phyloP scores from a whole-genome alignment of 2,797 vertebrate species.

The Dromococcyx pavoninus region DNA sequence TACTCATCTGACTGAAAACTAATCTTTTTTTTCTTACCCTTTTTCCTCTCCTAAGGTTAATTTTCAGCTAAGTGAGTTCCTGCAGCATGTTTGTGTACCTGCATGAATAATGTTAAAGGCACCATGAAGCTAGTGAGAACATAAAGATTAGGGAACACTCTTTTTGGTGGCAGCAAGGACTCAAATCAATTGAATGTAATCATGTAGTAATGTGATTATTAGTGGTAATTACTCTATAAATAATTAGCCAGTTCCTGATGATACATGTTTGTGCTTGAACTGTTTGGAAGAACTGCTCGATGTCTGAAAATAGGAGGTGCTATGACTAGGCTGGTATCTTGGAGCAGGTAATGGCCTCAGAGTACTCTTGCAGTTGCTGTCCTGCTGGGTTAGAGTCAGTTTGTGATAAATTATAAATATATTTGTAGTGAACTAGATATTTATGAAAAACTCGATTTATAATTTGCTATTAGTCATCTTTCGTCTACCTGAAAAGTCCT shows the following conservation, averaged over 20 bases:
- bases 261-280: not conserved
- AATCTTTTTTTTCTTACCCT: not conserved
- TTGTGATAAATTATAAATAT: not conserved
- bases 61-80: constrained; percentile 9
- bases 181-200: not conserved
- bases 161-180: not conserved
- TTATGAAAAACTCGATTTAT: not conserved
- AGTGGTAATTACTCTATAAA: not conserved
- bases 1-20: not conserved
- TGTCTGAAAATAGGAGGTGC: not conserved
- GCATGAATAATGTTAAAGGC: not conserved
- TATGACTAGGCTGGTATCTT: not conserved
- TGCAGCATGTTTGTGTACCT: not conserved
- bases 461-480: not conserved
- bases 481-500: not conserved
- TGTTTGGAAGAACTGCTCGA: not conserved
- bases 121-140: not conserved
- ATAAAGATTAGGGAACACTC: not conserved
- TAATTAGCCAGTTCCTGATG: not conserved
- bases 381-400: not conserved
- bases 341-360: not conserved
- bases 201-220: not conserved
- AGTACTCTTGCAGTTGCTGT: not conserved
- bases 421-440: not conserved
- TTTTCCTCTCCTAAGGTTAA: not conserved